A percentile compares a stretch with the other conserved stretches of the same genome.
phyloP scores from a whole-genome alignment of 2,797 vertebrate species.

The Oreonectes daqikongensis region DNA sequence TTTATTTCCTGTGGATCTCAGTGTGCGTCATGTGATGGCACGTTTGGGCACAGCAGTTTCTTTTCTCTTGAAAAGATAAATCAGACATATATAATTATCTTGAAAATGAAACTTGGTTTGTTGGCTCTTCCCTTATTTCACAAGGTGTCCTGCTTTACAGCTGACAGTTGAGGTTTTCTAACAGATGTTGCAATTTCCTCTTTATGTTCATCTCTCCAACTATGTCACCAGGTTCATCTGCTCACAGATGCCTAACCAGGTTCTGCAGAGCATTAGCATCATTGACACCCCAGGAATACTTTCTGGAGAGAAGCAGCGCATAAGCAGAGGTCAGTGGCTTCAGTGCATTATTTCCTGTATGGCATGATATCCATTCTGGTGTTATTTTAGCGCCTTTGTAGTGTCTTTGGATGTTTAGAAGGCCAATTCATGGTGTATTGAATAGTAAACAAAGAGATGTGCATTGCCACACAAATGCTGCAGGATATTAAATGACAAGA shows the following conservation, averaged over 20 bases:
- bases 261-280: constrained; percentile 85
- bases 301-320: constrained; percentile 95
- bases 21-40: constrained; percentile 71
- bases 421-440: neutral
- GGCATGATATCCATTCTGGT: too few relatives aligned
- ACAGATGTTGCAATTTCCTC: constrained; percentile 25
- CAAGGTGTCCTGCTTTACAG: constrained; percentile 8
- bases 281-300: constrained; percentile 97
- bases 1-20: constrained; percentile 73
- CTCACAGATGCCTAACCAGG: constrained; percentile 94
- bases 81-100: neutral
- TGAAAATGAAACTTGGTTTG: constrained; percentile 34
- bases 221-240: constrained; percentile 87
- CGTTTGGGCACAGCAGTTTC: constrained; percentile 31
- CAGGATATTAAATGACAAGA: constrained; percentile 10
- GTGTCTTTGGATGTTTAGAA: neutral
- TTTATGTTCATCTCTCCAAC: constrained; percentile 37
- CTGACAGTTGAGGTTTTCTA: constrained; percentile 25
- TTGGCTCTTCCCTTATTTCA: constrained; percentile 14
- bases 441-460: constrained; percentile 17
- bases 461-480: neutral
- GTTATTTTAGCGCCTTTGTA: too few relatives aligned
- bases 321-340: constrained; percentile 86
- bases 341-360: neutral
- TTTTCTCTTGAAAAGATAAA: neutral